Evolutionary conservation across 2,797 vertebrate species (phyloP), one percentile per base, ranked within the genome.

Genomic region (Rhodeus uyekii): DNA sequence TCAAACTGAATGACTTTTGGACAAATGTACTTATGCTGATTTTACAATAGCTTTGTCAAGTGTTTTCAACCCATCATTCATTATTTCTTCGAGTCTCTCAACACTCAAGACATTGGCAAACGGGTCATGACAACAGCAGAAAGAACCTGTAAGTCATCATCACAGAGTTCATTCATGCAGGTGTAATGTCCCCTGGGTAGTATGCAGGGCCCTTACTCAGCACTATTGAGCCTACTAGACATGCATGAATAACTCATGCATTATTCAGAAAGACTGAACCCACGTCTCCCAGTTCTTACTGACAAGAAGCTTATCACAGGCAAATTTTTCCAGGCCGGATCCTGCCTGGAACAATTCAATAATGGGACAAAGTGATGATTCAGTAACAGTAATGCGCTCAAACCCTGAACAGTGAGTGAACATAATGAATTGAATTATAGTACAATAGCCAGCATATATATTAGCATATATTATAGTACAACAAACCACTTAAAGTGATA

Each of bases 251-350:
- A 61, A 63, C 29, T 74, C 38, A 38, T 73, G 34, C 44, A 72
- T 63, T 71, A 53, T 78, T 69, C 75, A 84, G n/a, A 32, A 29
- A 32, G 46, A 67, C 71, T 36, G 46, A 60, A 69, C 53, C 69
- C 29, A 69, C 22, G 5, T 44, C 13, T 5, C n/a, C 42, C 67
- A 16, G 24, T 71, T 71, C 50, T 69, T 80, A 55, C 76, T 69
- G 67, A 71, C 65, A 80, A 58, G 22, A 39, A 24, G 38, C 46
- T 32, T 39, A 60, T 44, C 50, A 58, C 58, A 71, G 46, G 53
- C 67, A 71, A 32, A 60, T 60, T 58, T 19, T 24, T 69, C 13
- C 50, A n/a, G 12, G 50, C 5, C 27, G 18, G 7, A 68, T n/a
- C n/a, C n/a, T 38, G 39, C 67, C n/a, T n/a, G 16, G 39, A 72